phyloP scores from a whole-genome alignment of 2,113 vertebrate genomes.

The Psettodes erumei region DNA sequence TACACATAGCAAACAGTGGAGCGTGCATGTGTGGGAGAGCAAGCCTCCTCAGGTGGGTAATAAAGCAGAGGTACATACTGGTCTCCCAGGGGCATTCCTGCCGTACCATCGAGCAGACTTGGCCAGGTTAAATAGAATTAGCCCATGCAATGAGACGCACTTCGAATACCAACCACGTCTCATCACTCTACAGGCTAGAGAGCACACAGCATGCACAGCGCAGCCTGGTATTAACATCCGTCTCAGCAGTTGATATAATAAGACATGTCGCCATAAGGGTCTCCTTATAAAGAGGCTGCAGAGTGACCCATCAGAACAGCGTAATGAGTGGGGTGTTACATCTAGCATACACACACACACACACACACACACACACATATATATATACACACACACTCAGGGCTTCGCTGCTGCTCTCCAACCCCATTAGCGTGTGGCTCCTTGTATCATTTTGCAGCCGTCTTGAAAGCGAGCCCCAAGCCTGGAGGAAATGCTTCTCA shows the following conservation, averaged over 20 bases:
- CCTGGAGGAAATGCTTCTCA: constrained; percentile 72
- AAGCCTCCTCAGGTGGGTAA: constrained; percentile 72
- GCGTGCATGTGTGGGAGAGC: constrained; percentile 59
- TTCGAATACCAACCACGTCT: constrained; percentile 62
- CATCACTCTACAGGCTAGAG: constrained; percentile 57
- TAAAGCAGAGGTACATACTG: constrained; percentile 71
- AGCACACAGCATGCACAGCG: constrained; percentile 44
- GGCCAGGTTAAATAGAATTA: constrained; percentile 76
- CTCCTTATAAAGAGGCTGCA: constrained; percentile 61
- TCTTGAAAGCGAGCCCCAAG: constrained; percentile 65
- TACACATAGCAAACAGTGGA: constrained; percentile 71
- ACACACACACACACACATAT: constrained; percentile 29
- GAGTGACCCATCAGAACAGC: constrained; percentile 63
- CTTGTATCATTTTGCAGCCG: constrained; percentile 64
- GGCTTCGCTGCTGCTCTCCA: constrained; percentile 48
- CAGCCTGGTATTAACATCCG: constrained; percentile 66
- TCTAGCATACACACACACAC: constrained; percentile 29
- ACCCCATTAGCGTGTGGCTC: constrained; percentile 69
- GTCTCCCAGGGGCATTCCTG: constrained; percentile 64
- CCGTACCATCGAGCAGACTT: constrained; percentile 66
- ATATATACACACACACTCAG: constrained; percentile 11
- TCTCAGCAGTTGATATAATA: constrained; percentile 69
- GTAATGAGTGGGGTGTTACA: constrained; percentile 65
- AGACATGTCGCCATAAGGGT: constrained; percentile 70
- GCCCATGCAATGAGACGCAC: constrained; percentile 64